Base-by-base conservation (phyloP, 2,888 invertebrate species). In the Germaria angustata region DNA sequence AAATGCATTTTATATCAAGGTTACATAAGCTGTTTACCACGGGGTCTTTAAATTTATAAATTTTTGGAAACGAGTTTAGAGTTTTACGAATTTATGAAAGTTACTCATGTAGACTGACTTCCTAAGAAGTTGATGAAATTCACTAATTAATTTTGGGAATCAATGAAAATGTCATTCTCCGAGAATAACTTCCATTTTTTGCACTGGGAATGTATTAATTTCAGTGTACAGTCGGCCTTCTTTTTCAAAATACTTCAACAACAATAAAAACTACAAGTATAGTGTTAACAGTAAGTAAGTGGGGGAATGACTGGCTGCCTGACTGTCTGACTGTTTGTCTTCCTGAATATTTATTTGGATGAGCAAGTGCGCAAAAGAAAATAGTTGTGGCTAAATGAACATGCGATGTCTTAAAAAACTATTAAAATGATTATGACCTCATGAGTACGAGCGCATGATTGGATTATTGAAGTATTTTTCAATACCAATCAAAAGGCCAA, bases 401-500 rank as follows among this genome's bases (percentile, higher is more conserved):
- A 71, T 78, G 69, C 61, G 68, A 51, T 59, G 59, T 59, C 41
- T 68, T 44, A 32, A 39, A 11, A 76, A 68, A 53, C 61, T 55
- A 17, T 53, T 24, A 41, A 63, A 57, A 51, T 66, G 71, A 71
- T 81, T 49, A 72, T 77, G 81, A 81, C 81, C 81, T 68, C 53
- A 53, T 81, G 76, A 59, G 44, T 66, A 61, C 53, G 75, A 72
- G 61, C 59, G 69, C 79, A 71, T 75, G 78, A 36, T 46, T 69
- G 69, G 51, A 68, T 81, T 72, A 49, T 53, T 69, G 65, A 69
- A 53, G 81, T 69, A 55, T 65, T 69, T 68, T 63, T n/a, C 69
- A 78, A 75, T 73, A 71, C 57, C 44, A 82, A 75, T 44, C 73
- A 65, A 75, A 57, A 79, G 82, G 79, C 66, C 79, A 79, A 78